These are phyloP conservation scores for Pandemis corylana DNA, from an alignment of 2,888 invertebrate species.

Conservation along the genomic window DNA sequence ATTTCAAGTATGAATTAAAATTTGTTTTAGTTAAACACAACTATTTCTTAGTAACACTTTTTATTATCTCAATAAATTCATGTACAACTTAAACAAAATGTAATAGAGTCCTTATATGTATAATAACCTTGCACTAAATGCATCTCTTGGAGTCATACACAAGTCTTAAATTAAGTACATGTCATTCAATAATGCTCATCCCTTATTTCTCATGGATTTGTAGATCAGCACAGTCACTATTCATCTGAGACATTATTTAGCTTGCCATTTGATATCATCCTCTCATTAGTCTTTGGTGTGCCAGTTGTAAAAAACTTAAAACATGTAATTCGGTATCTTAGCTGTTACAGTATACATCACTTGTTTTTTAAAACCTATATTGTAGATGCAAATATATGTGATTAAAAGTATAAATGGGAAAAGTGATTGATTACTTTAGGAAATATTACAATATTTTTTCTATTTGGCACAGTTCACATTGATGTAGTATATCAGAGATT, in stretches of 20 bases:
- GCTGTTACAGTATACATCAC: constrained; percentile 25
- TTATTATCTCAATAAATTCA: constrained; percentile 44
- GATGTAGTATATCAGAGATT: constrained; percentile 17
- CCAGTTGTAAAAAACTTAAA: constrained; percentile 27
- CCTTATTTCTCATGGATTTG: constrained; percentile 7
- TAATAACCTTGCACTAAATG: constrained; percentile 33
- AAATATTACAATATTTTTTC: constrained; percentile 5
- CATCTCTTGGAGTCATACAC: constrained; percentile 15
- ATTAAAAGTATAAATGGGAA: constrained; percentile 32
- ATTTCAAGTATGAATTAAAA: constrained; percentile 16
- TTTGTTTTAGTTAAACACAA: not conserved
- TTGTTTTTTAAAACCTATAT: constrained; percentile 25
- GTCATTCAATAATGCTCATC: constrained; percentile 15
- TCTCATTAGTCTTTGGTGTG: constrained; percentile 45
- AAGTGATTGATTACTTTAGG: constrained; percentile 1
- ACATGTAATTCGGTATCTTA: constrained; percentile 25
- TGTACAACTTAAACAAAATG: constrained; percentile 39
- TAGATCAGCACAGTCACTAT: not conserved
- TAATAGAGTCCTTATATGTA: constrained; percentile 18
- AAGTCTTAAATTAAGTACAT: constrained; percentile 35
- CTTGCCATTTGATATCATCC: constrained; percentile 15
- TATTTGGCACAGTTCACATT: constrained; percentile 22
- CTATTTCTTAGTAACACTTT: constrained; percentile 41
- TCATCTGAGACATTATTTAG: constrained; percentile 9
- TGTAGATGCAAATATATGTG: constrained; percentile 18